Evolutionary conservation across 1,140 invertebrate species (phyloP).

Genomic region (Temnothorax curvispinosus): DNA sequence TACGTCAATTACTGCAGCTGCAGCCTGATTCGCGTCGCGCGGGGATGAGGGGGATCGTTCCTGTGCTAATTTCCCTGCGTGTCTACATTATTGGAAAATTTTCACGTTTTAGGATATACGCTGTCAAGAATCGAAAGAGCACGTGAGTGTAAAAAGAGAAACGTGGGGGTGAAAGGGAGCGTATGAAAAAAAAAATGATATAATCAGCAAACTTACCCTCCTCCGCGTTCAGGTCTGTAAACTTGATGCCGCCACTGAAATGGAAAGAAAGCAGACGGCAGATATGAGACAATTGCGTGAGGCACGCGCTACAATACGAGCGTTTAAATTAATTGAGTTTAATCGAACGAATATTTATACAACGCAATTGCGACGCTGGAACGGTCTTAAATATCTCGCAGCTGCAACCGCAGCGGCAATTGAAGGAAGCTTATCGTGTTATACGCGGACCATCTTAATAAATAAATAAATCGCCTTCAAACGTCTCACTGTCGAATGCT

Average conservation of each 20-base stretch:
- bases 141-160: neutral
- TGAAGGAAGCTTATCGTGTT: neutral
- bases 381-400: neutral
- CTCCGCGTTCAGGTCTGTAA: constrained; percentile 94
- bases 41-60: neutral
- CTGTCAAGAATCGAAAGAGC: neutral
- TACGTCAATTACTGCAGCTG: neutral
- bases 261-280: constrained; percentile 85
- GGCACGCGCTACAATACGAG: neutral
- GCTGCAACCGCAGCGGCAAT: constrained; percentile 2
- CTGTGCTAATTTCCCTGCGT: neutral
- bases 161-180: too few species aligned
- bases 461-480: neutral
- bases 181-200: constrained; percentile 22
- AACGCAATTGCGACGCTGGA: neutral
- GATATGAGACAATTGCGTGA: constrained; percentile 72
- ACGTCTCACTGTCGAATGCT: neutral
- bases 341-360: constrained; percentile 15
- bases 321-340: constrained; percentile 36
- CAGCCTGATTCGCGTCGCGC: neutral
- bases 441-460: neutral
- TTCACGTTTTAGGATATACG: neutral
- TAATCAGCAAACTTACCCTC: constrained; percentile 91
- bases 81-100: neutral
- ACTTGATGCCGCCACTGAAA: constrained; percentile 98